Percentiles rank a stretch among this genome's conserved stretches.
Conservation (phyloP, 2,113 vertebrate species). For the Apodemus speciosus region DNA sequence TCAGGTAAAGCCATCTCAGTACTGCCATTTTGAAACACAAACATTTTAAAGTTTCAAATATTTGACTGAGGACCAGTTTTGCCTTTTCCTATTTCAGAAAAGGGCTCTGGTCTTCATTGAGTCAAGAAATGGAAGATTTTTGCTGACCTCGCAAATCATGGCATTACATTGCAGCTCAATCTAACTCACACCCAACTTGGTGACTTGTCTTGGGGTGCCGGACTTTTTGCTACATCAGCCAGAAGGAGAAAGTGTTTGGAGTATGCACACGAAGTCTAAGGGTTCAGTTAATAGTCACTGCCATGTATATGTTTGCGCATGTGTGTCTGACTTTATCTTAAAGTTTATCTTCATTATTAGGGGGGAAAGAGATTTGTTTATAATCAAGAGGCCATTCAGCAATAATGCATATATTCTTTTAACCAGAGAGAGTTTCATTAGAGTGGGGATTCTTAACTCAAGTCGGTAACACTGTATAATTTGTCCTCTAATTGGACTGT, state of each 20-base stretch:
- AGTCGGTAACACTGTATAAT: background rate
- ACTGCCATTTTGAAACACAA: background rate
- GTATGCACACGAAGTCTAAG: background rate
- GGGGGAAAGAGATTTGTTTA: background rate
- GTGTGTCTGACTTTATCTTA: background rate
- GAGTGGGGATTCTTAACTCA: background rate
- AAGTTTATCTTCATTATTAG: background rate
- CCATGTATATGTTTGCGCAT: background rate
- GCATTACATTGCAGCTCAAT: background rate
- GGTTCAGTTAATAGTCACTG: background rate
- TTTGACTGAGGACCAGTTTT: background rate
- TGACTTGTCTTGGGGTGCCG: background rate
- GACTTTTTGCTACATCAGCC: background rate
- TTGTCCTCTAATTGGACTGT: background rate
- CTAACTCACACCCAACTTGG: background rate
- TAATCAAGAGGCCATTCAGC: background rate
- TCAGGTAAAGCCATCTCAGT: background rate
- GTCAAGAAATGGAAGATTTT: background rate
- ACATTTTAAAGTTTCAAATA: background rate
- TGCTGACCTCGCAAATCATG: background rate
- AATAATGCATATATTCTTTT: constrained; percentile 19
- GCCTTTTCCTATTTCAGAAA: background rate
- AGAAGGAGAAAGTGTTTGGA: background rate
- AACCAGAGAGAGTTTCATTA: background rate
- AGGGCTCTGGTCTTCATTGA: background rate